phyloP scores from a whole-genome alignment of 1,140 invertebrate genomes.

The Hermatobates lingyangjiaoensis region DNA sequence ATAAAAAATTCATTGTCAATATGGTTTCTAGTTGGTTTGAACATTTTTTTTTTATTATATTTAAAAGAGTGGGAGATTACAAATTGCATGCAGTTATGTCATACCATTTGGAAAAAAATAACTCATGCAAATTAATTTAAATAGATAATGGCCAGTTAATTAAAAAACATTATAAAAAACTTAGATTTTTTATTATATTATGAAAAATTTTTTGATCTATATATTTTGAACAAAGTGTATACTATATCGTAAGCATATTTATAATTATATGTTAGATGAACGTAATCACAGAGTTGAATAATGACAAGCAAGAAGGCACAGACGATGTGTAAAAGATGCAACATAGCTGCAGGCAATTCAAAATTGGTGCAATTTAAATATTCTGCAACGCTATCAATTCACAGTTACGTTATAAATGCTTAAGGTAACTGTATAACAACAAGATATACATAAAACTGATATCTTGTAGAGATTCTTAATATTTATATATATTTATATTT shows the following conservation, averaged over 20 bases:
- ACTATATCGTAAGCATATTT: too few species aligned
- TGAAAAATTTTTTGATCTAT: too few species aligned
- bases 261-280: too few species aligned
- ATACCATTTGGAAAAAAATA: too few species aligned
- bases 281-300: too few species aligned
- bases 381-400: slow-evolving; percentile 4
- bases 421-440: slow-evolving; percentile 12
- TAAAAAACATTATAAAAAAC: too few species aligned
- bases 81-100: not conserved
- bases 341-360: slow-evolving; percentile 12
- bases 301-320: slow-evolving; percentile 2
- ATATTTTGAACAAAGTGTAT: too few species aligned
- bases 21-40: not conserved
- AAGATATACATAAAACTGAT: slow-evolving; percentile 14
- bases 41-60: not conserved
- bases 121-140: too few species aligned
- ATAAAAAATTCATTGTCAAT: slow-evolving; percentile 1
- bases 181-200: too few species aligned
- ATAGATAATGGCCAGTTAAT: too few species aligned
- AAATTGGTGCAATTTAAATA: slow-evolving; percentile 9
- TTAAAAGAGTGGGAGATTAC: not conserved
- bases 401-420: slow-evolving; percentile 13
- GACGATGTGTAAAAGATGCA: not conserved
- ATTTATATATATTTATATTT: too few species aligned
- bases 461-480: slow-evolving; percentile 1